A percentile compares a stretch with the other conserved stretches of the same genome.
Conservation (phyloP, 2,888 invertebrate genomes). For the Odontothrips loti region DNA sequence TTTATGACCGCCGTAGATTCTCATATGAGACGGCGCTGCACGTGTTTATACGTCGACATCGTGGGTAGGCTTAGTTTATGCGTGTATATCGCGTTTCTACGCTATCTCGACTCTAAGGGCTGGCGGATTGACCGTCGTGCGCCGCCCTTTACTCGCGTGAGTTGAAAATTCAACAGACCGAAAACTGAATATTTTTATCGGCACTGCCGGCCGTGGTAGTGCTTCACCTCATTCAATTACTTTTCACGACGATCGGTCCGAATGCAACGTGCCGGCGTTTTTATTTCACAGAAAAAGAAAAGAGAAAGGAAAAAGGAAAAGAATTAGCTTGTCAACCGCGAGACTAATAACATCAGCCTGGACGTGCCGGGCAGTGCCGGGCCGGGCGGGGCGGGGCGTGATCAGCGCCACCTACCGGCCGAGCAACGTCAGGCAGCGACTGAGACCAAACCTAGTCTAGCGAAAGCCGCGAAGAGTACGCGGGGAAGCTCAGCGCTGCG, state of each 20-base stretch:
- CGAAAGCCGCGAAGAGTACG: too few relatives aligned
- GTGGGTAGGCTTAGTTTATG: constrained; percentile 5
- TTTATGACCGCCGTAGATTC: constrained; percentile 15
- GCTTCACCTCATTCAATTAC: constrained; percentile 2
- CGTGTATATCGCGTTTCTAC: background rate
- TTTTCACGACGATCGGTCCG: background rate
- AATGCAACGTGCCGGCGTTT: background rate
- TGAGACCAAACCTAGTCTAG: background rate
- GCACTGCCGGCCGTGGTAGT: background rate
- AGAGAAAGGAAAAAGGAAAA: background rate
- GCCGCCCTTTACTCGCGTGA: too few relatives aligned
- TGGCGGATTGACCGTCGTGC: too few relatives aligned
- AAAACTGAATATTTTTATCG: too few relatives aligned
- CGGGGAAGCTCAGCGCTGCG: too few relatives aligned
- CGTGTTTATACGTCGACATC: constrained; percentile 13
- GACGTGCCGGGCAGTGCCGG: background rate
- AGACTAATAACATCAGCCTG: background rate
- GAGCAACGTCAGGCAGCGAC: background rate
- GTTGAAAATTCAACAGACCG: too few relatives aligned
- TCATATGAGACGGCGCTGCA: constrained; percentile 1
- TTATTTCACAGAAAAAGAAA: background rate
- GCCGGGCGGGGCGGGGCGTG: background rate
- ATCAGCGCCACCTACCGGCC: constrained; percentile 3
- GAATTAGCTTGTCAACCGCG: constrained; percentile 16
- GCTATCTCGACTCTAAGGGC: too few relatives aligned